Base-by-base conservation (phyloP, 1,140 invertebrate species). In the Psilanteris sp. region DNA sequence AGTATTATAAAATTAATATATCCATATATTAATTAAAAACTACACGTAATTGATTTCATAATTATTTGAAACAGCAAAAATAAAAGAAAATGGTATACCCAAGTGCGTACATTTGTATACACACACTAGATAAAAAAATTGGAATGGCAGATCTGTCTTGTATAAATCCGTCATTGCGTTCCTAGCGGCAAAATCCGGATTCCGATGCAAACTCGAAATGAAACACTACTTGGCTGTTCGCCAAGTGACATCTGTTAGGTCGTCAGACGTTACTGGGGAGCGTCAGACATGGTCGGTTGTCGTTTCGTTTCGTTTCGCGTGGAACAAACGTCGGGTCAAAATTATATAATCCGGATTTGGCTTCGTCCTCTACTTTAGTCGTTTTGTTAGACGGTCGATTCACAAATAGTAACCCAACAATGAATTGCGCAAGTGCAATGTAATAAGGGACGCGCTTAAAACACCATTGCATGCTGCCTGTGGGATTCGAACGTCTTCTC, bases 221-320 rank as follows among this genome's bases (percentile, higher is more conserved):
- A 70, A 79, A 81, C 79, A 77, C 81, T 80, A 78, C 64, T 81
- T 84, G 82, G 82, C 57, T 14, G 29, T 41, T 43, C 15, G 80
- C 82, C 82, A 84, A 76, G 70, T 71, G 80, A 80, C 75, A 81
- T 80, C 67, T 77, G 73, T 79, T 74, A 67, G 71, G 37, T 62
- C 54, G 75, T 68, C 55, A 66, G 55, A 79, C 67, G 62, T 73
- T 77, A 22, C 54, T 37, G 68, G 70, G 61, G 68, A 67, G 48
- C 66, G 66, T 74, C 61, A 50, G 68, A 77, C 55, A 59, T 46
- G 27, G 52, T 16, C 57, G 27, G 22, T 41, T 46, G 36, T 55
- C 57, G 67, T 64, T 62, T 55, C 59, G 66, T 67, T 59, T 52
- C 36, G 50, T 50, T 68, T 64, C 36, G 44, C 57, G 55, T 70